Conservation (phyloP, 2,113 vertebrate species). For the Holacanthus passer region DNA sequence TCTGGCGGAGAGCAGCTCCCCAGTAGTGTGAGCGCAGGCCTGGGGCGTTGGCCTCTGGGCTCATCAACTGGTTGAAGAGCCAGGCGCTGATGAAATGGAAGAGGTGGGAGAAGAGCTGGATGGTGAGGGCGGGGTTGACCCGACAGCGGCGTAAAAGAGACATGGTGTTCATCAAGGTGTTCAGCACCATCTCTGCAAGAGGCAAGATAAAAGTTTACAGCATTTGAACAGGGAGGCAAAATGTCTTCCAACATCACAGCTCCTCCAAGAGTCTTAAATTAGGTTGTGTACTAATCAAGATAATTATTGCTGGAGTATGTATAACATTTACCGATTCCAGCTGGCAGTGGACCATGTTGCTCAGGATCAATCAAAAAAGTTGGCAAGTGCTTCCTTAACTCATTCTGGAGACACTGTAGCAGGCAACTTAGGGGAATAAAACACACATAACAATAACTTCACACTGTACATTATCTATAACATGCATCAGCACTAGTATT, state of each 20-base stretch:
- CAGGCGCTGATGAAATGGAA: constrained; percentile 96
- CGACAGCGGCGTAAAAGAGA: constrained; percentile 90
- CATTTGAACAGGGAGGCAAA: not conserved
- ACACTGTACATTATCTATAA: not conserved
- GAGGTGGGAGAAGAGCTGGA: constrained; percentile 97
- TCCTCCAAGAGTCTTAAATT: not conserved
- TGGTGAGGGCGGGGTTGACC: constrained; percentile 92
- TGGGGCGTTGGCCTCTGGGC: constrained; percentile 80
- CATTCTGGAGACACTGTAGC: constrained; percentile 90
- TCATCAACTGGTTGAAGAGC: constrained; percentile 93
- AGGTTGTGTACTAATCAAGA: not conserved
- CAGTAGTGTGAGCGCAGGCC: constrained; percentile 93
- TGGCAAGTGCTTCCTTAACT: constrained; percentile 91
- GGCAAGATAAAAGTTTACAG: not conserved
- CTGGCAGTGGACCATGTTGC: constrained; percentile 87
- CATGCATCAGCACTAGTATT: not conserved
- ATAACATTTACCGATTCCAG: constrained; percentile 87
- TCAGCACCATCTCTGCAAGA: constrained; percentile 89
- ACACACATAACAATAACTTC: not conserved
- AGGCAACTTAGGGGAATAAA: constrained; percentile 80
- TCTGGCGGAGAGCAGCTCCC: constrained; percentile 91
- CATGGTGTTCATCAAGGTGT: constrained; percentile 92
- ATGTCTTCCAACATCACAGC: not conserved
- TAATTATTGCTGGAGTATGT: not conserved
- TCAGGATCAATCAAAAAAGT: constrained; percentile 93